Percentiles rank a stretch among this genome's conserved stretches.
phyloP scores from a whole-genome alignment of 2,888 invertebrate genomes.

The Drosophila cracens region DNA sequence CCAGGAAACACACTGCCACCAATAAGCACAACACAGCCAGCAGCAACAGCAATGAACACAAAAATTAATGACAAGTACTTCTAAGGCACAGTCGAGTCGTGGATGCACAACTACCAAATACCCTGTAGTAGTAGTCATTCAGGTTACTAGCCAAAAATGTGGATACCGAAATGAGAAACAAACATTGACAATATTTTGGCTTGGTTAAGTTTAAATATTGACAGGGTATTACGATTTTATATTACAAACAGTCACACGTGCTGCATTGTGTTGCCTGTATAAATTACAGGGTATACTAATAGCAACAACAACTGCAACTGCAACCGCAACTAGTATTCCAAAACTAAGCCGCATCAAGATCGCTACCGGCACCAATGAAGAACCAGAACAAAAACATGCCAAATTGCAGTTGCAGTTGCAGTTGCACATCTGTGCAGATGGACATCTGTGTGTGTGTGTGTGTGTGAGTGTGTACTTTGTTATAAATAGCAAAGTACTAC shows the following conservation, averaged over 20 bases:
- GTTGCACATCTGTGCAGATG: conserved; percentile 6
- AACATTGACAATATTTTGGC: background rate
- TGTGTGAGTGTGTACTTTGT: conserved; percentile 3
- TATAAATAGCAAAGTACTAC: conserved; percentile 62
- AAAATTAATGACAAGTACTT: conserved; percentile 23
- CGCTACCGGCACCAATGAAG: conserved; percentile 54
- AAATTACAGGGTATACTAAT: conserved; percentile 8
- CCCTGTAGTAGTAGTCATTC: background rate
- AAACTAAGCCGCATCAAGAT: conserved; percentile 26
- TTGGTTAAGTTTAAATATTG: no score
- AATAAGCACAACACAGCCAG: conserved; percentile 9
- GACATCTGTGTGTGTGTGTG: background rate
- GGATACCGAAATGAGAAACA: background rate
- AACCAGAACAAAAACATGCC: conserved; percentile 39
- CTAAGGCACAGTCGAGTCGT: background rate
- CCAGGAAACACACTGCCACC: conserved; percentile 20
- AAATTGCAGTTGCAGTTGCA: conserved; percentile 12
- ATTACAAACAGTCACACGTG: no score
- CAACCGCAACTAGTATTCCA: background rate
- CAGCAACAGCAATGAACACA: conserved; percentile 7
- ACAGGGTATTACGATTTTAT: no score
- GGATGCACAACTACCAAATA: background rate
- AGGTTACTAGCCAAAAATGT: background rate
- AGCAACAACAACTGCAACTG: conserved; percentile 6
- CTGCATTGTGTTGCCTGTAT: background rate